Percentiles rank a stretch among this genome's conserved stretches.
Conservation (phyloP, 2,888 invertebrate species). For the Aspidiotus rigidus region DNA sequence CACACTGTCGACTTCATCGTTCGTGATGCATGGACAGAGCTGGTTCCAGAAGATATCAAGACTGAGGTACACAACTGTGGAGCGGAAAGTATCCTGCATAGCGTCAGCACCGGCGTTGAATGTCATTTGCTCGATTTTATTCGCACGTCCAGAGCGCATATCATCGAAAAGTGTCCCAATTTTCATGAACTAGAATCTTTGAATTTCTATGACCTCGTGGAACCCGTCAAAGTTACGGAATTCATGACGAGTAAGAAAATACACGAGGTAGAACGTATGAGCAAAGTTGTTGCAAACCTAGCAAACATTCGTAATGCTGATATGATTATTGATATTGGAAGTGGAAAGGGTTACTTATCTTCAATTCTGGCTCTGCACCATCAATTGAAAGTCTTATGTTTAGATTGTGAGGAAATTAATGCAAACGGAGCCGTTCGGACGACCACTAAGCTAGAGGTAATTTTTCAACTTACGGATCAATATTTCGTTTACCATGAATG, state of each 20-base stretch:
- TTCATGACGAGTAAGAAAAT: slow-evolving; percentile 70
- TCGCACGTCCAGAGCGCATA: slow-evolving; percentile 2
- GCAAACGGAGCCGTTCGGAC: slow-evolving; percentile 56
- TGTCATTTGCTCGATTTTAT: background rate
- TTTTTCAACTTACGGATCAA: background rate
- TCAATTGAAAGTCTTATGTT: slow-evolving; percentile 63
- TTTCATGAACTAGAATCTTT: background rate
- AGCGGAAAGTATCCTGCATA: slow-evolving; percentile 39
- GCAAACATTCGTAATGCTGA: slow-evolving; percentile 42
- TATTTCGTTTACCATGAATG: background rate
- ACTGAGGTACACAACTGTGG: slow-evolving; percentile 43
- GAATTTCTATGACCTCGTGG: slow-evolving; percentile 6
- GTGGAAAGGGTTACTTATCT: slow-evolving; percentile 79
- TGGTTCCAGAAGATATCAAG: slow-evolving; percentile 51
- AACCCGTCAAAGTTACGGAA: slow-evolving; percentile 33
- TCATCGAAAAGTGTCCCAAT: slow-evolving; percentile 3
- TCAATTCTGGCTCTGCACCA: slow-evolving; percentile 63
- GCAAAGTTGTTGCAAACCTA: slow-evolving; percentile 52
- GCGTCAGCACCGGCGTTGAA: background rate
- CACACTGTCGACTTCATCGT: slow-evolving; percentile 70
- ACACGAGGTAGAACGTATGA: slow-evolving; percentile 65
- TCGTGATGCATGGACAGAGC: slow-evolving; percentile 54
- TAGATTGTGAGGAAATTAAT: slow-evolving; percentile 65
- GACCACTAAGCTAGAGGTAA: slow-evolving; percentile 42
- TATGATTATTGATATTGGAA: slow-evolving; percentile 72